Evolutionary conservation across 2,888 invertebrate species (phyloP).

Genomic region (Drosophila monieri): DNA sequence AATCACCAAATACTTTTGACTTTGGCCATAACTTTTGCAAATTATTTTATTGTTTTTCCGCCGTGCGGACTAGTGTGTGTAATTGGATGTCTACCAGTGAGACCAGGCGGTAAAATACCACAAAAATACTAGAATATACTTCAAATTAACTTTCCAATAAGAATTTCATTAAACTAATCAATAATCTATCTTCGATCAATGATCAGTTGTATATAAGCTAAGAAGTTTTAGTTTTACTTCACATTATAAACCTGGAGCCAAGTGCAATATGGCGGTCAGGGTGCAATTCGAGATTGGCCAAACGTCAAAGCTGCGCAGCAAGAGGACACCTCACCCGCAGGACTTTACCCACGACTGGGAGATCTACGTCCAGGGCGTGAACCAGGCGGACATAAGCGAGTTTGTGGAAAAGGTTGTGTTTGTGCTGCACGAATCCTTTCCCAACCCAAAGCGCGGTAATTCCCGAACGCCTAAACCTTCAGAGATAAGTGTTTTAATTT

Average conservation of each 20-base stretch:
- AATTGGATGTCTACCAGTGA: not conserved
- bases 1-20: not conserved
- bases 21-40: conserved; percentile 31
- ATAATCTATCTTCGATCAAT: no score
- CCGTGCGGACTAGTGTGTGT: not conserved
- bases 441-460: conserved; percentile 94
- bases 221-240: not conserved
- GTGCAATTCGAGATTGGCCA: conserved; percentile 97
- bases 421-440: conserved; percentile 95
- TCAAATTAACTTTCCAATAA: not conserved
- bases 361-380: conserved; percentile 95
- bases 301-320: conserved; percentile 91
- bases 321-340: conserved; percentile 89
- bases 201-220: not conserved
- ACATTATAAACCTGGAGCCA: conserved; percentile 13
- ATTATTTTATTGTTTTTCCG: conserved; percentile 9
- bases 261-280: conserved; percentile 87
- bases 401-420: conserved; percentile 97
- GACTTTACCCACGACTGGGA: conserved; percentile 99
- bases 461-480: not conserved
- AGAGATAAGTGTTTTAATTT: not conserved
- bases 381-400: conserved; percentile 93
- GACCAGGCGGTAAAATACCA: not conserved
- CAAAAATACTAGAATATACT: not conserved
- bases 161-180: not conserved